phyloP scores from a whole-genome alignment of 2,797 vertebrate species.

The Nasua narica region DNA sequence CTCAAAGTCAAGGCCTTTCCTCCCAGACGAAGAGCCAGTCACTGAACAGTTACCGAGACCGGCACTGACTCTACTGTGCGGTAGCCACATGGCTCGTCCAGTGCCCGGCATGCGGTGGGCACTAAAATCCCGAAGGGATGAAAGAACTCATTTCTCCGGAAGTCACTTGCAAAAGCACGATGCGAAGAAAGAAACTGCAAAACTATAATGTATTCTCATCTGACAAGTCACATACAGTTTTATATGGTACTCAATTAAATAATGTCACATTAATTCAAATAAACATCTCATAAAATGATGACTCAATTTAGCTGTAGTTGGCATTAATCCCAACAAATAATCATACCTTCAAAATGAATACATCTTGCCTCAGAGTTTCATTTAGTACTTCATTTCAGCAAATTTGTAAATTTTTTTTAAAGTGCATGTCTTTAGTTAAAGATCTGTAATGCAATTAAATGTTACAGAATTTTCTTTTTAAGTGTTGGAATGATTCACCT shows the following conservation, averaged over 20 bases:
- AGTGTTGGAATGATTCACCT: constrained; percentile 25
- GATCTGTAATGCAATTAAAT: constrained; percentile 46
- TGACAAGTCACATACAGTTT: constrained; percentile 17
- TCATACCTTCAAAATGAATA: constrained; percentile 29
- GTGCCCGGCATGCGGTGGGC: fast-evolving
- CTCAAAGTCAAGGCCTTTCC: background rate
- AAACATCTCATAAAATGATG: constrained; percentile 52
- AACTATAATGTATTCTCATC: background rate
- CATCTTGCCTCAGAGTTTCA: constrained; percentile 44
- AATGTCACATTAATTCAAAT: constrained; percentile 64
- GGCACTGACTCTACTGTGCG: fast-evolving
- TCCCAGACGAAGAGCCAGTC: background rate
- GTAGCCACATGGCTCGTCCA: background rate
- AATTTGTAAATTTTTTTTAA: constrained; percentile 34
- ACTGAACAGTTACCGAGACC: background rate
- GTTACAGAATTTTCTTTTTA: background rate
- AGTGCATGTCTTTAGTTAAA: constrained; percentile 35
- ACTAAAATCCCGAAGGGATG: background rate
- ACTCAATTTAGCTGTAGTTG: constrained; percentile 45
- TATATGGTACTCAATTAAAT: constrained; percentile 44
- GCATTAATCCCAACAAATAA: constrained; percentile 56
- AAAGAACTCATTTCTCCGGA: background rate
- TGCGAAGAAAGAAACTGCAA: background rate
- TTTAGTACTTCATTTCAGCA: constrained; percentile 46
- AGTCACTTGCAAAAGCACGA: background rate